Base-by-base conservation (phyloP, 1,140 invertebrate species). In the Chymomyza costata region DNA sequence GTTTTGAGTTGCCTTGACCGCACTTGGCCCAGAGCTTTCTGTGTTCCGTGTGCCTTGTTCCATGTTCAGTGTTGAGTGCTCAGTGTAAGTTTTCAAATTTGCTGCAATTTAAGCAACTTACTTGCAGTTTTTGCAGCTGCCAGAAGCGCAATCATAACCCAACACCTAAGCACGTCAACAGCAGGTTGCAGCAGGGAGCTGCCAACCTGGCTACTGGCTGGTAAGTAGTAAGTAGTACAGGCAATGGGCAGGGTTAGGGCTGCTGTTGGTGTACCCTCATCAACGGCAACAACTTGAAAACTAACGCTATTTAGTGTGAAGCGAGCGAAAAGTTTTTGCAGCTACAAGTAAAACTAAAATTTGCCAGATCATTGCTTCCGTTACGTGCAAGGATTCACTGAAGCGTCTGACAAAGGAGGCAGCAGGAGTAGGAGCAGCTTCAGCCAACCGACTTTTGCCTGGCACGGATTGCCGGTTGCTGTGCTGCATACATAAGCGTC, bases 351-450 rank as follows among this genome's bases (percentile, higher is more conserved):
- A 70, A 78, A 80, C 71, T 78, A 80, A 78, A 78, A 78, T 78
- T 78, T 78, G 71, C 71, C 71, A 78, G 71, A 78, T 78, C 71
- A 78, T 78, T 78, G 71, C 73, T 78, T 78, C 71, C 71, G 71
- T 62, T 78, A 78, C 71, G 71, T 78, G 71, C 67, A 59, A 63
- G 73, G 66, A 78, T 62, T 80, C 58, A 37, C 18, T 50, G 41
- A 44, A 45, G 18, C 57, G 10, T 31, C 21, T 5, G 21, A 25
- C n/a, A n/a, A n/a, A n/a, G n/a, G n/a, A n/a, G n/a, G n/a, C n/a
- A 25, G 21, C 21, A 25, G 21, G 8, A 25, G 21, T 3, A 8
- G 3, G 8, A 25, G 21, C 21, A 25, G 8, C 3, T 25, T 25
- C 3, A 3, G 3, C 8, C 3, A 3, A 8, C 8, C 21, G 19